phyloP scores from a whole-genome alignment of 2,888 invertebrate species.

The Macrosoma leucophasiata region DNA sequence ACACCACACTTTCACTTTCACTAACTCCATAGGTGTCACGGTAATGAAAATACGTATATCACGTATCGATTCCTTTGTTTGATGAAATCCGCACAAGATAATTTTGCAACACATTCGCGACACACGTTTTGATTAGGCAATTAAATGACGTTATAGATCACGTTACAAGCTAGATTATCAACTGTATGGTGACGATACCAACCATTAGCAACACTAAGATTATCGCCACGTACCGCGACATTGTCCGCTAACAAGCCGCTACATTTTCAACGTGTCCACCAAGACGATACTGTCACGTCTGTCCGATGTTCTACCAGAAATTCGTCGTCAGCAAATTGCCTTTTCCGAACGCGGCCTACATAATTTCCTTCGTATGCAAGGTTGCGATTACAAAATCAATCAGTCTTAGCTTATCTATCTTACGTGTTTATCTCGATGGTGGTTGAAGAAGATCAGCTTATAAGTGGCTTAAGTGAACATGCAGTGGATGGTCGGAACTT shows the following conservation, averaged over 20 bases:
- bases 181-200: too few relatives aligned
- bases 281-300: slow-evolving; percentile 23
- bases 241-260: slow-evolving; percentile 1
- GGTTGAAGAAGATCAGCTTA: slow-evolving; percentile 7
- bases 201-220: too few relatives aligned
- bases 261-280: slow-evolving; percentile 5
- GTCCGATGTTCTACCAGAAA: slow-evolving; percentile 5
- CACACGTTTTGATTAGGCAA: too few relatives aligned
- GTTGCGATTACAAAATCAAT: slow-evolving; percentile 20
- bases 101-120: too few relatives aligned
- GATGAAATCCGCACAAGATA: too few relatives aligned
- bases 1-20: too few relatives aligned
- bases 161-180: too few relatives aligned
- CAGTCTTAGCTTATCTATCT: slow-evolving; percentile 40
- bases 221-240: too few relatives aligned
- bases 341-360: not conserved
- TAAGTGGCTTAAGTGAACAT: slow-evolving; percentile 30
- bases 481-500: slow-evolving; percentile 49
- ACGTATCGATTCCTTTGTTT: too few relatives aligned
- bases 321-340: not conserved
- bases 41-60: too few relatives aligned
- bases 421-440: slow-evolving; percentile 31
- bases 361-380: slow-evolving; percentile 19
- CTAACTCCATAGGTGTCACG: too few relatives aligned
- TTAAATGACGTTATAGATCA: too few relatives aligned